Evolutionary conservation across 2,888 invertebrate genomes (phyloP), one percentile per base, ranked within the genome.

Genomic region (Drosophila lutescens): DNA sequence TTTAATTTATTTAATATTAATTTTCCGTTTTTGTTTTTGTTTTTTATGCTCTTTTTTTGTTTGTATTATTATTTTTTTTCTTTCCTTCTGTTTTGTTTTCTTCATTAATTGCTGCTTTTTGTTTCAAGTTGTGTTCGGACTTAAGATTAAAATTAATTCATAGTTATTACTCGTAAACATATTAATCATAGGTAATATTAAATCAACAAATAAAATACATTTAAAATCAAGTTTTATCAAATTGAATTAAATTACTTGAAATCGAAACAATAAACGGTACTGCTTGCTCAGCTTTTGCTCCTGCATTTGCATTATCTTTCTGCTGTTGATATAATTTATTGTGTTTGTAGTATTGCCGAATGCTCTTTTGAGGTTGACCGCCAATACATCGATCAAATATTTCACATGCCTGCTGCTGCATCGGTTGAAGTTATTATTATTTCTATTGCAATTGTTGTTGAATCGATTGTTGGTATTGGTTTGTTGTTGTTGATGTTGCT

Each of bases 151-250:
- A 53, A 53, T 72, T 72, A 65, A 65, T 72, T 65, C 54, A 71
- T 72, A 65, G 58, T 65, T 58, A 54, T 72, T 72, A 72, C 49
- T 58, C 77, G 74, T 82, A 82, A 53, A 83, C 75, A 68, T 84
- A 79, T 60, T 82, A 83, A 79, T 83, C 81, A 81, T 77, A 78
- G 71, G 50, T 80, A 84, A 81, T 78, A 73, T 86, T 88, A 88
- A 86, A 80, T 79, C 83, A 86, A 86, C 86, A 85, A 85, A 85
- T 82, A 79, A 73, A 85, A 85, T 83, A 80, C 79, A 86, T 63
- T 79, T 78, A 86, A 61, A 57, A 63, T 80, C 79, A 87, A 86
- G 74, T 75, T 68, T 38, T 57, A 43, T 43, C 38, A 74, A 70
- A 76, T 66, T 66, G 65, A 77, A 76, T 78, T 79, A 85, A 73